Base-by-base conservation (phyloP, 2,797 vertebrate genomes). In the Merluccius polli region DNA sequence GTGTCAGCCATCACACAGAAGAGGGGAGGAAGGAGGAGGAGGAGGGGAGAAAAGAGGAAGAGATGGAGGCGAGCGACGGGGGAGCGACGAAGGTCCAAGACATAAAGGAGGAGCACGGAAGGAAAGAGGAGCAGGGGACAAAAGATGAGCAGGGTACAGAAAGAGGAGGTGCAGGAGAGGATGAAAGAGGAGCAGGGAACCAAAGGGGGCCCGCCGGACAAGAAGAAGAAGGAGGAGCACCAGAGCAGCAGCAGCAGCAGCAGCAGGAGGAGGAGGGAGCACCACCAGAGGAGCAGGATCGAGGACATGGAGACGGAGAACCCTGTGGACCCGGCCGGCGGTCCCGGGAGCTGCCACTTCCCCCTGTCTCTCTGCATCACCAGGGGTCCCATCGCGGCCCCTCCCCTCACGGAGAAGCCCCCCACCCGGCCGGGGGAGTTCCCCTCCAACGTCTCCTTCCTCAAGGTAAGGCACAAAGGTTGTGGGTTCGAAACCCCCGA, bases 361-460 rank as follows among this genome's bases (percentile, higher is more conserved):
- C 96, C 94, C 0, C 91, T 95, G 71, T 95, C 95, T 0, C 92
- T 97, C 5, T 85, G 90, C 67, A 95, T 97, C 84, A 95, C 94
- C 80, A 92, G 95, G 72, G 96, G 96, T 6, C 96, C 95, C 35
- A 96, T 97, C 0, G 95, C 96, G 41, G 96, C 95, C 6, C 96
- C 96, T 4, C 93, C 93, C 21, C 90, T 96, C 16, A 92, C 93
- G 8, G 90, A 92, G 71, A 84, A 88, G 1, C 78, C 87, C 83
- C 84, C 81, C 0, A 75, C 86, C n/a, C 89, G 82, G 29, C 89
- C 93, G 0, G 92, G 95, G 75, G 85, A 94, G 85, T 98, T 98
- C 86, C 96, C 96, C 67, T 92, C 95, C 76, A 98, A 98, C 24
- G 94, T 98, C 76, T 94, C 95, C 76, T 98, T 98, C 77, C 76